Base-by-base conservation (phyloP, 2,113 vertebrate species). In the Calyptomena viridis region DNA sequence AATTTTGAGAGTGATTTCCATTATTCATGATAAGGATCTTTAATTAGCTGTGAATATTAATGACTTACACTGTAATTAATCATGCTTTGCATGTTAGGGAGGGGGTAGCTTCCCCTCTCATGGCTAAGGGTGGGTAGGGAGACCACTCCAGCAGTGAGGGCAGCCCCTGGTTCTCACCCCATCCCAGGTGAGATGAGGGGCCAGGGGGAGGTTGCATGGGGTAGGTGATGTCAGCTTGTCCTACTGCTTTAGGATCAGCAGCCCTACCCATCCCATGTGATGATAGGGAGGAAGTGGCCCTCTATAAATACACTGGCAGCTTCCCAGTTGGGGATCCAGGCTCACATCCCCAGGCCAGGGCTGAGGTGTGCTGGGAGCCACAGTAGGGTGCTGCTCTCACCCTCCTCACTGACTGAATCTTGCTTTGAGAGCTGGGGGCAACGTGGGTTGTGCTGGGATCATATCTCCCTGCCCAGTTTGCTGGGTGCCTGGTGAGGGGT, bases 1-100 rank as follows among this genome's bases (percentile, higher is more conserved):
- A 91, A 95, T 93, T 94, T 94, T 84, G 69, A 96, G 82, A 91
- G 67, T 75, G 78, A 95, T 89, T 82, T 47, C 62, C 88, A 94
- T 97, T 96, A 96, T 94, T 94, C 91, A 97, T 86, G 69, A 97
- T 97, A 97, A 96, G 52, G 89, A 97, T 97, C 93, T 97, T 97
- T 96, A 97, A 97, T 97, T 96, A 97, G 94, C 93, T 94, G 93
- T 97, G 97, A 96, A 97, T 97, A 97, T 97, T 97, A 97, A 97
- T 96, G 69, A 95, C 56, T 97, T 96, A 87, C 74, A 87, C 82
- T 62, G 91, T 96, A 97, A 96, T 97, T 97, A 97, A 97, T 97
- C 94, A 96, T 80, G 84, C 87, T 96, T 94, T 91, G 78, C 94
- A 72, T 89, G 76, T 93, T 58, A 66, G 82, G 63, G 79, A 66